phyloP scores from a whole-genome alignment of 2,888 invertebrate species.

The Allygus modestus region DNA sequence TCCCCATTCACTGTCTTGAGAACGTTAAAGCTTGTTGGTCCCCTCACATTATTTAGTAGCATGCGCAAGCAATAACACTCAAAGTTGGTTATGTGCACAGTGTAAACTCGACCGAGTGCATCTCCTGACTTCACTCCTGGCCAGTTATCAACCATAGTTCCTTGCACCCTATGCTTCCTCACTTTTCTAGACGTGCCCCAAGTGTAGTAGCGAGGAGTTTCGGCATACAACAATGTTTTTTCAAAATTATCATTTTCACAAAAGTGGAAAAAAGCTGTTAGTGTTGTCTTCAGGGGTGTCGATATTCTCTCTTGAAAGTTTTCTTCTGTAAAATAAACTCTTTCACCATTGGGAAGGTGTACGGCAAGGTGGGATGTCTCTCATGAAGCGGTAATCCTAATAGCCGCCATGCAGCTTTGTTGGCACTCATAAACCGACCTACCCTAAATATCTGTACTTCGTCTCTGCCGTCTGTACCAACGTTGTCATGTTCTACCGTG shows the following conservation, averaged over 20 bases:
- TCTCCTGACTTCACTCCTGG: conserved; percentile 66
- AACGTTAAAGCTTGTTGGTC: conserved; percentile 30
- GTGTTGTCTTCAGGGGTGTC: too few relatives aligned
- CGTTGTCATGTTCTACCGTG: too few relatives aligned
- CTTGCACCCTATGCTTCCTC: conserved; percentile 51
- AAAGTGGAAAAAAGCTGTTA: conserved; percentile 68
- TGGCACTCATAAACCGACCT: too few relatives aligned
- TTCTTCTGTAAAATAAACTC: too few relatives aligned
- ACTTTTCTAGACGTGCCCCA: conserved; percentile 53
- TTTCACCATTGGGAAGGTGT: too few relatives aligned
- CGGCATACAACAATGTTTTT: conserved; percentile 44
- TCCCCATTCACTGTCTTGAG: conserved; percentile 72
- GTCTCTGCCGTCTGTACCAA: too few relatives aligned
- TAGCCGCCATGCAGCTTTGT: too few relatives aligned
- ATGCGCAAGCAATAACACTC: conserved; percentile 70
- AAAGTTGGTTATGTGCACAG: conserved; percentile 68
- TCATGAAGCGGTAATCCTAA: too few relatives aligned
- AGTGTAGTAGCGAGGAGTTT: conserved; percentile 53
- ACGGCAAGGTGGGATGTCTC: too few relatives aligned
- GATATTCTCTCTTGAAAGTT: too few relatives aligned
- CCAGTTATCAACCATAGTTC: conserved; percentile 58
- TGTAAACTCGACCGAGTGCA: conserved; percentile 69
- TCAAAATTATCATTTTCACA: conserved; percentile 60
- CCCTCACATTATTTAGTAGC: conserved; percentile 52
- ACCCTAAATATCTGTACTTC: too few relatives aligned